Conservation (phyloP, 2,888 invertebrate species). For the Enchytraeus crypticus region DNA sequence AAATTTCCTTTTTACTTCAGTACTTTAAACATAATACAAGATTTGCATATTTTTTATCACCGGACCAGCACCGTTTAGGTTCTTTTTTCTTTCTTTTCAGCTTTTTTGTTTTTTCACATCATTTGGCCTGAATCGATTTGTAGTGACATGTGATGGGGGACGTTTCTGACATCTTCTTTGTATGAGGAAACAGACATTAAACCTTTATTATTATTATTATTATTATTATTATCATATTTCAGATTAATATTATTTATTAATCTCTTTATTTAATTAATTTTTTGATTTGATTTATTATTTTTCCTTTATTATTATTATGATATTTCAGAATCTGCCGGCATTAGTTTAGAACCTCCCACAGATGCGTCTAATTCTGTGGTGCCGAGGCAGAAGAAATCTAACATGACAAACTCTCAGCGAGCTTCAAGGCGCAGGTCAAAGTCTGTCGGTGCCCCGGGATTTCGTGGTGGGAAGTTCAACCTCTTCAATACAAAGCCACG, state of each 20-base stretch:
- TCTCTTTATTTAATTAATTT: neutral
- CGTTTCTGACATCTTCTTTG: too few species aligned
- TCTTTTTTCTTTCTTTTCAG: neutral
- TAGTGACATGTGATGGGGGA: too few species aligned
- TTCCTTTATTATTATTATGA: neutral
- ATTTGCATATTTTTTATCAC: neutral
- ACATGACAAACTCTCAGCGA: neutral
- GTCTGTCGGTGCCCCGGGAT: slow-evolving; percentile 7
- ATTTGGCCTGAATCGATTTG: too few species aligned
- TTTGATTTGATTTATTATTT: neutral
- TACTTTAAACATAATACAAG: neutral
- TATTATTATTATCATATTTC: neutral
- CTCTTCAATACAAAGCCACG: neutral
- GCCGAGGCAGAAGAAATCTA: neutral
- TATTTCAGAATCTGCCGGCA: neutral
- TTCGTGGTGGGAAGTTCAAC: neutral
- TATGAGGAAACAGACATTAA: too few species aligned
- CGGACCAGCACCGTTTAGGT: too few species aligned
- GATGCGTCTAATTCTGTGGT: too few species aligned
- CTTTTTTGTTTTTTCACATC: neutral
- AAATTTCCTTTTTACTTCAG: too few species aligned
- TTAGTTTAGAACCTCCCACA: neutral
- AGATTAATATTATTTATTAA: neutral
- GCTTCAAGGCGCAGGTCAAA: neutral
- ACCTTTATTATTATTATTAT: too few species aligned